Percentiles rank a stretch among this genome's conserved stretches.
Evolutionary conservation across 2,797 vertebrate species (phyloP).

Genomic region (Crocidura indochinensis): DNA sequence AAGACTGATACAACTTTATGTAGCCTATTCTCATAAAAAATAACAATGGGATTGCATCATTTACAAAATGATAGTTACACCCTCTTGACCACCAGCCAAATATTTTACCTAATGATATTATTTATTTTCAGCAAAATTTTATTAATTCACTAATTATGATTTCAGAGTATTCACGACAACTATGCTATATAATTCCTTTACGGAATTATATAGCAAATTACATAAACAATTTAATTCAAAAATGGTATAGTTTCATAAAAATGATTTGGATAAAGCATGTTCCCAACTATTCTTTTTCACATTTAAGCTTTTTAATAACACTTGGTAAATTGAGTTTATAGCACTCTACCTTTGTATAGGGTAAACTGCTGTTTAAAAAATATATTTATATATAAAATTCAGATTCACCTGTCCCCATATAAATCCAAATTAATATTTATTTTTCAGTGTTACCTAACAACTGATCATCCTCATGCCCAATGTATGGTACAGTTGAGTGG

Average conservation of each 20-base stretch:
- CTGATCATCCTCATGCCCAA: slow-evolving; percentile 52
- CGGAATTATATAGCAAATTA: slow-evolving; percentile 1
- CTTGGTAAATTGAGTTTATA: slow-evolving; percentile 18
- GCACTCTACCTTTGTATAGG: slow-evolving; percentile 32
- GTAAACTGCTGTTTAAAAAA: slow-evolving; percentile 43
- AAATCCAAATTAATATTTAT: slow-evolving; percentile 56
- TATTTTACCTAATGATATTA: slow-evolving; percentile 40
- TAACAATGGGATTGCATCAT: neutral
- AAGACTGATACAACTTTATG: slow-evolving; percentile 25
- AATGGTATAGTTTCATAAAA: slow-evolving; percentile 55
- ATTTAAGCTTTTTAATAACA: slow-evolving; percentile 56
- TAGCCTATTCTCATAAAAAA: slow-evolving; percentile 39
- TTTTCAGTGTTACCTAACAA: slow-evolving; percentile 35
- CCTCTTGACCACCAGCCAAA: slow-evolving; percentile 49
- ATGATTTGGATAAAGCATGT: slow-evolving; percentile 27
- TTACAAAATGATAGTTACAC: slow-evolving; percentile 24
- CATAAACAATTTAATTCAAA: slow-evolving; percentile 62
- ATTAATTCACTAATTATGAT: slow-evolving; percentile 45
- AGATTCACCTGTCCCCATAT: slow-evolving; percentile 48
- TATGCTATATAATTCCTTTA: slow-evolving; percentile 47
- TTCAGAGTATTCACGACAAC: slow-evolving; percentile 48
- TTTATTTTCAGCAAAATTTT: slow-evolving; percentile 59
- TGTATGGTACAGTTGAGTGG: neutral
- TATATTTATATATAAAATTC: slow-evolving; percentile 18
- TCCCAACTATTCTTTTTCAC: neutral